Evolutionary conservation across 2,888 invertebrate genomes (phyloP).

Genomic region (Chrysolina haemoptera): DNA sequence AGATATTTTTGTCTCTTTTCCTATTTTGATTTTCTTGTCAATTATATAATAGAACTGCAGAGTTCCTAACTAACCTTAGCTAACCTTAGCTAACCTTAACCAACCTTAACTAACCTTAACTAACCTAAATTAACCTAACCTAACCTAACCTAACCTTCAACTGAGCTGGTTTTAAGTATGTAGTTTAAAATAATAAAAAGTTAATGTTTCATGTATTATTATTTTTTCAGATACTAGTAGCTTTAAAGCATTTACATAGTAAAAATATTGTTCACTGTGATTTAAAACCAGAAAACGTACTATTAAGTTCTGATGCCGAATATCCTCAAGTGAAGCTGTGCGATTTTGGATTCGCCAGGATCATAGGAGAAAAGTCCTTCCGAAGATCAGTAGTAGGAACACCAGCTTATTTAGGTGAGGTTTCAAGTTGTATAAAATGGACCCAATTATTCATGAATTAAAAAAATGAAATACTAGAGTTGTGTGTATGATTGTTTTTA

Average conservation of each 20-base stretch:
- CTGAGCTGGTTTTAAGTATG: too few relatives aligned
- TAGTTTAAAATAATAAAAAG: too few relatives aligned
- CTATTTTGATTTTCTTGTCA: constrained; percentile 13
- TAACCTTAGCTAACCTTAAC: too few relatives aligned
- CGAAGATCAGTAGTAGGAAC: constrained; percentile 98
- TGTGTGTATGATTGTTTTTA: constrained; percentile 58
- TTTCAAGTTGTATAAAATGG: background rate
- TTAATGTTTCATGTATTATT: constrained; percentile 23
- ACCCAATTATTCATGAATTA: too few relatives aligned
- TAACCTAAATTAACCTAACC: too few relatives aligned
- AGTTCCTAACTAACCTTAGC: too few relatives aligned
- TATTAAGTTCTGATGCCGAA: constrained; percentile 93
- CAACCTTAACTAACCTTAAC: too few relatives aligned
- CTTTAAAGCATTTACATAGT: constrained; percentile 96
- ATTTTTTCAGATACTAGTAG: constrained; percentile 86
- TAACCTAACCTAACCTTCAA: too few relatives aligned
- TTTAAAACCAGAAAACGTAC: constrained; percentile 97
- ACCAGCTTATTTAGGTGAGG: constrained; percentile 94
- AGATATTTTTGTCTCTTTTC: background rate
- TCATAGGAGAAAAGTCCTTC: constrained; percentile 99
- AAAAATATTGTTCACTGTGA: constrained; percentile 99
- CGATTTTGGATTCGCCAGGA: constrained; percentile 99
- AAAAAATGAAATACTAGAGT: background rate
- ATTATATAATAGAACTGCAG: too few relatives aligned
- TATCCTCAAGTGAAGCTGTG: constrained; percentile 99